Conservation (phyloP, 2,888 invertebrate genomes). For the Hypomecis punctinalis region DNA sequence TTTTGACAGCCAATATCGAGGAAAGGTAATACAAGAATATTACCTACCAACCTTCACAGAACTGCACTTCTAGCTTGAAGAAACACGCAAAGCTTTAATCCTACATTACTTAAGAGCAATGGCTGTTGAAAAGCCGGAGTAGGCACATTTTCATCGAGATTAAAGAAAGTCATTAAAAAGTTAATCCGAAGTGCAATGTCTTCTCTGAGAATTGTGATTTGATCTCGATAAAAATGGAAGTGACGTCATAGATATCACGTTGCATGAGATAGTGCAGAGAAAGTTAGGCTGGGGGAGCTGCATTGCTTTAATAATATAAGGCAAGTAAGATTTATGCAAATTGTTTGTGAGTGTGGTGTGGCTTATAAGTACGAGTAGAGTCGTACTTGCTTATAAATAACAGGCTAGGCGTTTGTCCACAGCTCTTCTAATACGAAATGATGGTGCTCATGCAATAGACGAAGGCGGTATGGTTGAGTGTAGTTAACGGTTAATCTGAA, state of each 20-base stretch:
- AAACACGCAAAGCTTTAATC: slow-evolving; percentile 5
- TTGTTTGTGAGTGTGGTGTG: not conserved
- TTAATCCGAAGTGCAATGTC: slow-evolving; percentile 24
- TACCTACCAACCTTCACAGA: not conserved
- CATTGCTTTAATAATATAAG: slow-evolving; percentile 22
- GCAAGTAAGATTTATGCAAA: slow-evolving; percentile 2
- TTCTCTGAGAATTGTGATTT: slow-evolving; percentile 12
- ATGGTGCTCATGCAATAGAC: no score
- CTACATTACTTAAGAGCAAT: not conserved
- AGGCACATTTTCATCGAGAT: slow-evolving; percentile 23
- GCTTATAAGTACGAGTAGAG: not conserved
- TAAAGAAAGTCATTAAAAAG: slow-evolving; percentile 23
- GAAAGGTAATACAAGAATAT: not conserved
- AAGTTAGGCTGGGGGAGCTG: slow-evolving; percentile 31
- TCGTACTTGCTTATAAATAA: no score
- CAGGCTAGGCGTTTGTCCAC: no score
- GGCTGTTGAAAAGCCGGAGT: slow-evolving; percentile 9
- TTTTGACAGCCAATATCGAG: not conserved
- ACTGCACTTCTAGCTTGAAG: slow-evolving; percentile 6
- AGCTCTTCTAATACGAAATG: no score
- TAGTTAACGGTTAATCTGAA: no score
- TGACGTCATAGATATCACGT: slow-evolving; percentile 17
- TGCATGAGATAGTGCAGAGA: slow-evolving; percentile 31
- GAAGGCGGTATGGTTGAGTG: no score
- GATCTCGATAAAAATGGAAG: slow-evolving; percentile 32